A percentile compares a stretch with the other conserved stretches of the same genome.
Evolutionary conservation across 2,797 vertebrate species (phyloP).

Genomic region (Perodicticus potto): DNA sequence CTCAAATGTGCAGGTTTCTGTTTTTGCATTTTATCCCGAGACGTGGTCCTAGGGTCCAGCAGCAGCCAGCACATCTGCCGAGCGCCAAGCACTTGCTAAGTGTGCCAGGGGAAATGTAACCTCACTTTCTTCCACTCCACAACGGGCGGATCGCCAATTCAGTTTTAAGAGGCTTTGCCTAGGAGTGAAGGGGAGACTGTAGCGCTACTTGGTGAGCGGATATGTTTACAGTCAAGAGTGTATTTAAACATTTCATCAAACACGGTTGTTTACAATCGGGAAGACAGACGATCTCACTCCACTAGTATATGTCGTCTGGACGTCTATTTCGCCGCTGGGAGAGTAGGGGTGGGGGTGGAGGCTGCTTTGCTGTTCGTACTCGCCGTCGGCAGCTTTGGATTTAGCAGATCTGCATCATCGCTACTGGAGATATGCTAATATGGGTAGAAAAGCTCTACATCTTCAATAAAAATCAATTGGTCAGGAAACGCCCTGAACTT

Average conservation of each 20-base stretch:
- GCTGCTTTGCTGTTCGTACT: constrained; percentile 40
- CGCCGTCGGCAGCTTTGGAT: not conserved
- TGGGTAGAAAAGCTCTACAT: constrained; percentile 23
- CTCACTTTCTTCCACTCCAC: constrained; percentile 56
- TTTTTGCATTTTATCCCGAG: constrained; percentile 57
- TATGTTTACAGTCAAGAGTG: constrained; percentile 58
- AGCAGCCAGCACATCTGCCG: not conserved
- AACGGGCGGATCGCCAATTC: constrained; percentile 45
- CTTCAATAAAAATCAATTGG: constrained; percentile 55
- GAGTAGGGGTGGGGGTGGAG: constrained; percentile 61
- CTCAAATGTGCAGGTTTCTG: constrained; percentile 19
- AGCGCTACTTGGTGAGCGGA: constrained; percentile 70
- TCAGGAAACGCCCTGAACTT: constrained; percentile 61
- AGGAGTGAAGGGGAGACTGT: constrained; percentile 50
- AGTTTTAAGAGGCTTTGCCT: constrained; percentile 74
- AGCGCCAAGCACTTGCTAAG: constrained; percentile 54
- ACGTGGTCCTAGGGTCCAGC: constrained; percentile 14
- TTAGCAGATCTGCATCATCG: constrained; percentile 61
- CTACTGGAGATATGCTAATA: constrained; percentile 10
- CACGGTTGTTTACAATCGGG: constrained; percentile 71
- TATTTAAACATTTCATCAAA: constrained; percentile 71
- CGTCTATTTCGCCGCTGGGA: constrained; percentile 62
- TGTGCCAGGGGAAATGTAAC: constrained; percentile 43
- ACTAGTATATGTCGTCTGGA: constrained; percentile 60
- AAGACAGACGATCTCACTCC: constrained; percentile 65